Evolutionary conservation across 2,113 vertebrate genomes (phyloP).

Genomic region (Scomber colias): DNA sequence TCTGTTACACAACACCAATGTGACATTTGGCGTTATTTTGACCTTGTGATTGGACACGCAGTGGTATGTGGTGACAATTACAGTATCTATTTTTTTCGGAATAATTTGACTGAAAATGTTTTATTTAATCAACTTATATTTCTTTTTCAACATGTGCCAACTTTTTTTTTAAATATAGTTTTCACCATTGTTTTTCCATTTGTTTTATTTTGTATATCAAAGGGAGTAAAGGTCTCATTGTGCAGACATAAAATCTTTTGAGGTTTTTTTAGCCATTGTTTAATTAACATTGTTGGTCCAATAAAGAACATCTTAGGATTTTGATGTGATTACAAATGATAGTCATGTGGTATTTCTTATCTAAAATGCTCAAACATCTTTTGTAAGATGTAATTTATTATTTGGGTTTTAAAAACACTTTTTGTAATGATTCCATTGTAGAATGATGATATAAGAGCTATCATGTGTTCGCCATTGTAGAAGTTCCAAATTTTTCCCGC

Average conservation of each 20-base stretch:
- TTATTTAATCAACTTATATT: slow-evolving; percentile 10
- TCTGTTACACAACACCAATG: neutral
- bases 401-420: slow-evolving; percentile 17
- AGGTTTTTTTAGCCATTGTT: slow-evolving; percentile 33
- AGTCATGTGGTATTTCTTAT: slow-evolving; percentile 48
- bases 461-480: slow-evolving; percentile 51
- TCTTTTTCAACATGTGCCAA: slow-evolving; percentile 66
- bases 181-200: neutral
- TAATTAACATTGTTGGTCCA: slow-evolving; percentile 16
- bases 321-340: slow-evolving; percentile 54
- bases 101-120: slow-evolving; percentile 28
- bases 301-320: slow-evolving; percentile 38
- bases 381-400: slow-evolving; percentile 27
- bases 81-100: neutral
- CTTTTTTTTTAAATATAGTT: slow-evolving; percentile 16
- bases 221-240: slow-evolving; percentile 57
- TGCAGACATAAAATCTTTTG: slow-evolving; percentile 41
- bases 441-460: no score
- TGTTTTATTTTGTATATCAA: slow-evolving; percentile 32
- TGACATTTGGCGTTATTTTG: slow-evolving; percentile 21
- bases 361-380: slow-evolving; percentile 31
- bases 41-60: neutral
- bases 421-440: slow-evolving; percentile 37
- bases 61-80: slow-evolving; percentile 1
- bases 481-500: slow-evolving; percentile 38